Conservation (phyloP, 2,888 invertebrate species). For the Alcis repandata region DNA sequence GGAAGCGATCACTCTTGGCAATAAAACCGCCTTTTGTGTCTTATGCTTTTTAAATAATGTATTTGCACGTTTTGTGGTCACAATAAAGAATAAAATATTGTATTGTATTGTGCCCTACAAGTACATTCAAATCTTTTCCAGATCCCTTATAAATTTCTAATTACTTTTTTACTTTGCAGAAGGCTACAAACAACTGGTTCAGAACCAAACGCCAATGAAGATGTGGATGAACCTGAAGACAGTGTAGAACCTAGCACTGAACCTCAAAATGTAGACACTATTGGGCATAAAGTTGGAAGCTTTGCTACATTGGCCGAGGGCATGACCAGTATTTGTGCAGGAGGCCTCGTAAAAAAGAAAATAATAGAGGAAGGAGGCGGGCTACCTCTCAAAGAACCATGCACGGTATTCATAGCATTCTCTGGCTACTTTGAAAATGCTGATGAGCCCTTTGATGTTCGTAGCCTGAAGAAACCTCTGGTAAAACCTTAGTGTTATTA, state of each 20-base stretch:
- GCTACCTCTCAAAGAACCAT: constrained; percentile 80
- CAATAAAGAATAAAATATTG: no score
- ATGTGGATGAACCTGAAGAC: constrained; percentile 62
- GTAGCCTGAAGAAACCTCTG: constrained; percentile 83
- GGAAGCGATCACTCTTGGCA: no score
- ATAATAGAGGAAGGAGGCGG: constrained; percentile 88
- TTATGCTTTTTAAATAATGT: no score
- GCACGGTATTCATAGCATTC: constrained; percentile 89
- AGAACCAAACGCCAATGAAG: constrained; percentile 68
- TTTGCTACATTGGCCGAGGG: constrained; percentile 85
- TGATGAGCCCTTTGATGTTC: constrained; percentile 91
- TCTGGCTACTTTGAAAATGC: constrained; percentile 90
- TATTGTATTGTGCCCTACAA: no score
- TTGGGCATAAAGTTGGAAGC: constrained; percentile 72
- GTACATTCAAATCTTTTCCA: no score
- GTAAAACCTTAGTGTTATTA: no score
- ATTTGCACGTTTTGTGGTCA: no score
- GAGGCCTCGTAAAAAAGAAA: constrained; percentile 87
- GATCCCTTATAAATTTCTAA: not conserved
- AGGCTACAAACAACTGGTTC: constrained; percentile 75
- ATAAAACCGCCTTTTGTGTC: no score
- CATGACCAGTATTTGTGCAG: constrained; percentile 83
- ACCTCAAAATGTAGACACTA: constrained; percentile 54
- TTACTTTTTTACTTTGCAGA: constrained; percentile 53
- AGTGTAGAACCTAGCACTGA: constrained; percentile 53